Conservation (phyloP, 2,797 vertebrate species). For the Manis crassicaudata region DNA sequence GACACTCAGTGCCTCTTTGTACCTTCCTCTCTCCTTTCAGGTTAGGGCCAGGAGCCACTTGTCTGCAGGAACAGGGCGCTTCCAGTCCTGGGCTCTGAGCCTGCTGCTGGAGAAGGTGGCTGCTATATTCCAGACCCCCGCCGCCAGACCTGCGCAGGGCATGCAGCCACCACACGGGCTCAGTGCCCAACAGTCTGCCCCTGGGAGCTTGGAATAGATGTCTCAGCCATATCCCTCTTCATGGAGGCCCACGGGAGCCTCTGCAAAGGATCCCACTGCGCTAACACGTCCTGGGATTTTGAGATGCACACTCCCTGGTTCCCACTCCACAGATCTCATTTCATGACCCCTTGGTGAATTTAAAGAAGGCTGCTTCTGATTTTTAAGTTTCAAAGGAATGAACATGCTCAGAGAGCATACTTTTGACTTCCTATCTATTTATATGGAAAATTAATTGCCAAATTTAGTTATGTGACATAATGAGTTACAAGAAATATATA, state of each 20-base stretch:
- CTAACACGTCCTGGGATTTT: neutral
- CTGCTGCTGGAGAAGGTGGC: slow-evolving; percentile 51
- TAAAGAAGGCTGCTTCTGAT: neutral
- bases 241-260: neutral
- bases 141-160: neutral
- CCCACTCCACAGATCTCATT: neutral
- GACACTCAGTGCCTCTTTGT: slow-evolving; percentile 56
- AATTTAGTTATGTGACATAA: neutral
- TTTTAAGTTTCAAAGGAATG: neutral
- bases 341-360: neutral
- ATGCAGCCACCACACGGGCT: neutral
- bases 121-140: neutral
- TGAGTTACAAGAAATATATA: no score
- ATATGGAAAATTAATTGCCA: neutral
- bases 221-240: neutral
- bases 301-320: neutral
- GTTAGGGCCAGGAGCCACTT: slow-evolving; percentile 50
- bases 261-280: slow-evolving; percentile 4
- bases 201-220: neutral
- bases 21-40: slow-evolving; percentile 68
- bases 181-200: neutral
- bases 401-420: neutral
- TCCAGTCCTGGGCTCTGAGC: slow-evolving; percentile 51
- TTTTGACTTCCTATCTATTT: neutral
- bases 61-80: slow-evolving; percentile 59